These are phyloP conservation scores for Anthonomus grandis DNA, from an alignment of 1,140 invertebrate genomes.

Conservation along the genomic window DNA sequence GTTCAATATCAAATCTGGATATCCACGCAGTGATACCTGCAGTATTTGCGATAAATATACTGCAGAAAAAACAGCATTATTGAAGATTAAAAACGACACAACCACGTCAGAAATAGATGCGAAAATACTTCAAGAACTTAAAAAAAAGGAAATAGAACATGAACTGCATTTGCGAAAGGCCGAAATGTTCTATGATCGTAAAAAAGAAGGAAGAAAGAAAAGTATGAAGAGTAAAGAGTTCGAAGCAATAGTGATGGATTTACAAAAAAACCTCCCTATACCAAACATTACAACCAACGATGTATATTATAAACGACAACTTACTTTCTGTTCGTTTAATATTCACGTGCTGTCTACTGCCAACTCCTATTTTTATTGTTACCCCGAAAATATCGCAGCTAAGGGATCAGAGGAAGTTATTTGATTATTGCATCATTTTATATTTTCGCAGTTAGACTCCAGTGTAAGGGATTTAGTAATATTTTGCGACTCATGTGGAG, in stretches of 20 bases:
- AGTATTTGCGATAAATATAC: constrained; percentile 2
- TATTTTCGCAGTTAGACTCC: background rate
- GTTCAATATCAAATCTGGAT: constrained; percentile 1
- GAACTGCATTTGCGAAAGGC: background rate
- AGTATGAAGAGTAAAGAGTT: background rate
- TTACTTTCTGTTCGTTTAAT: too few relatives aligned
- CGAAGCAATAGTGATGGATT: background rate
- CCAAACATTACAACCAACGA: too few relatives aligned
- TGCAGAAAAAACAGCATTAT: constrained; percentile 1
- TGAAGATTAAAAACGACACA: constrained; percentile 1
- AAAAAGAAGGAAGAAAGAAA: constrained; percentile 2
- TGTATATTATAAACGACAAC: background rate
- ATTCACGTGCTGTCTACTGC: too few relatives aligned
- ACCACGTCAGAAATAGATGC: background rate
- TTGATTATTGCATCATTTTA: constrained; percentile 1
- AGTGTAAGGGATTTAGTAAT: background rate
- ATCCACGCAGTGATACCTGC: background rate
- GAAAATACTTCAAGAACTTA: background rate
- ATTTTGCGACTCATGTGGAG: constrained; percentile 1
- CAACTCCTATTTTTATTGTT: too few relatives aligned
- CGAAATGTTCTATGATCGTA: constrained; percentile 1
- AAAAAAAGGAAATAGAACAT: constrained; percentile 5
- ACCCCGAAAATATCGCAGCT: too few relatives aligned
- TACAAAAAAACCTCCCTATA: background rate
- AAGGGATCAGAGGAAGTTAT: too few relatives aligned